A percentile compares a stretch with the other conserved stretches of the same genome.
phyloP scores from a whole-genome alignment of 2,888 invertebrate genomes.

The Marronus borbonicus region DNA sequence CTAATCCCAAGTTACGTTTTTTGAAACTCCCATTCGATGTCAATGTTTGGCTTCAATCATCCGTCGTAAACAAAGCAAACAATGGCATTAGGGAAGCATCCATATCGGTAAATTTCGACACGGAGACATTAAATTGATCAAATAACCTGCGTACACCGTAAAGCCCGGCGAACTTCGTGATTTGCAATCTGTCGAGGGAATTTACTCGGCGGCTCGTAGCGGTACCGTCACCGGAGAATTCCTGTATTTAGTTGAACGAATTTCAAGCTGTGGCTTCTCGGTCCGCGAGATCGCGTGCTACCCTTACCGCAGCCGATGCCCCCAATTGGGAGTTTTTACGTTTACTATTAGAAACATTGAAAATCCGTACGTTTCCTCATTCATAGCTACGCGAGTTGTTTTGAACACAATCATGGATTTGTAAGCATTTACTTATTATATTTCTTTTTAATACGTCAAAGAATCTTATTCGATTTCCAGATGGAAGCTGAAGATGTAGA shows the following conservation, averaged over 20 bases:
- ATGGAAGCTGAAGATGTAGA: slow-evolving; percentile 76
- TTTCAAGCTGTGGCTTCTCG: slow-evolving; percentile 38
- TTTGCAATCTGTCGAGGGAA: slow-evolving; percentile 20
- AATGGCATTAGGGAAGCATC: no score
- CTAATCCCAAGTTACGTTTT: background rate
- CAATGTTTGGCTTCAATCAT: background rate
- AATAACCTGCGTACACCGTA: slow-evolving; percentile 50
- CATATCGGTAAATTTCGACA: slow-evolving; percentile 31
- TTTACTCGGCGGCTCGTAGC: slow-evolving; percentile 1
- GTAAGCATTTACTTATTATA: slow-evolving; percentile 26
- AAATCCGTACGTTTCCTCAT: slow-evolving; percentile 19
- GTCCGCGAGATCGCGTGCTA: slow-evolving; percentile 47
- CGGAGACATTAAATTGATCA: slow-evolving; percentile 47
- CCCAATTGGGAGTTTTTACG: background rate
- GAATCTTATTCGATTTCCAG: slow-evolving; percentile 64
- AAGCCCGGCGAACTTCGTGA: slow-evolving; percentile 34
- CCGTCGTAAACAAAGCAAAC: background rate
- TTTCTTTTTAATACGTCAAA: background rate
- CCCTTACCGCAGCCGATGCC: slow-evolving; percentile 30
- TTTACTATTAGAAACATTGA: slow-evolving; percentile 18
- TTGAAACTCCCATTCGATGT: background rate
- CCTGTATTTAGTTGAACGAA: slow-evolving; percentile 48
- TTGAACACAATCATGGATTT: slow-evolving; percentile 40
- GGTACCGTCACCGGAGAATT: slow-evolving; percentile 33
- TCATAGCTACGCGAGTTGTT: slow-evolving; percentile 7